Percentiles rank a stretch among this genome's conserved stretches.
Conservation (phyloP, 2,797 vertebrate species). For the Lacerta bilineata region DNA sequence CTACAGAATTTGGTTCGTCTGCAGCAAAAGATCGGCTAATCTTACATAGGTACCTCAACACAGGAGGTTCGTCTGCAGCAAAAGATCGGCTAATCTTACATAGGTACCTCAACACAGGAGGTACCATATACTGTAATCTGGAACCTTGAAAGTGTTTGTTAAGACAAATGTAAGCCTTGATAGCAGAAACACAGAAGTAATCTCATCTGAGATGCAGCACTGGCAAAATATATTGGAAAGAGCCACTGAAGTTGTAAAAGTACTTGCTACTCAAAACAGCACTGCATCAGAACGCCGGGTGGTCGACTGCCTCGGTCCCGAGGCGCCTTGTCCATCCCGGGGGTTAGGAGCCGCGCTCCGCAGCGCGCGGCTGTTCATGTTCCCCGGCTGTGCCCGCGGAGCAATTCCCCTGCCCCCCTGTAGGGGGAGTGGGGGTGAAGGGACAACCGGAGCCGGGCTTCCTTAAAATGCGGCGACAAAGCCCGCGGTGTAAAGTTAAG, state of each 20-base stretch:
- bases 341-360: too few relatives aligned
- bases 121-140: background rate
- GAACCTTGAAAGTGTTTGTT: background rate
- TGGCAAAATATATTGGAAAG: constrained; percentile 20
- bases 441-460: too few relatives aligned
- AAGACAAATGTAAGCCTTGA: constrained; percentile 1
- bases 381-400: too few relatives aligned
- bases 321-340: too few relatives aligned
- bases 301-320: too few relatives aligned
- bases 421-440: too few relatives aligned
- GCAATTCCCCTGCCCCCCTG: too few relatives aligned
- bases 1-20: background rate
- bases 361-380: too few relatives aligned
- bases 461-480: too few relatives aligned
- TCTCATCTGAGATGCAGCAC: background rate
- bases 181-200: background rate
- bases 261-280: background rate
- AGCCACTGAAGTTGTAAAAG: background rate
- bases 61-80: background rate
- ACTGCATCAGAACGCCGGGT: background rate
- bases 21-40: background rate
- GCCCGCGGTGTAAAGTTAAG: too few relatives aligned
- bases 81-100: background rate
- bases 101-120: background rate
- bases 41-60: background rate